Evolutionary conservation across 2,888 invertebrate species (phyloP).

Genomic region (Pterobdella sp.): DNA sequence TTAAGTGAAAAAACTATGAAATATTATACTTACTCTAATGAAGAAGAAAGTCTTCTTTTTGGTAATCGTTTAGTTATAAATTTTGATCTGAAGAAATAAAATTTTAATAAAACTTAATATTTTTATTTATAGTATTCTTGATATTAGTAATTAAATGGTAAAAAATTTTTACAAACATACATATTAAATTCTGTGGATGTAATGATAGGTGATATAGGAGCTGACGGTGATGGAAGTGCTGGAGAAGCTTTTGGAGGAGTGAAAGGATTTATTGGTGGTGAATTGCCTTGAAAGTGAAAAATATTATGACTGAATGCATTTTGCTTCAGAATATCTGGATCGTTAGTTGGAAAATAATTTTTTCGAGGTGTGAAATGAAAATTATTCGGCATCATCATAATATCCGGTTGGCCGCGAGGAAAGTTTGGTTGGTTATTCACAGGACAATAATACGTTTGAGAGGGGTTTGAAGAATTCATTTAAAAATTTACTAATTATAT

Average conservation of each 20-base stretch:
- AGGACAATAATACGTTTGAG: background rate
- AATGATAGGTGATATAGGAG: background rate
- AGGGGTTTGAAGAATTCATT: no score
- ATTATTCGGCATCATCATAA: background rate
- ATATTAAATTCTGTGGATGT: background rate
- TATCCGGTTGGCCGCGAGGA: background rate
- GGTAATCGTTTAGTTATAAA: background rate
- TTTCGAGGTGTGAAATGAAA: background rate
- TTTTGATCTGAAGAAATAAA: background rate
- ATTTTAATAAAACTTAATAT: background rate
- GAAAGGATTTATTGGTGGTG: background rate
- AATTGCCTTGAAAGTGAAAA: background rate
- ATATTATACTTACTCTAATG: background rate
- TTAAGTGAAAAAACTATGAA: background rate
- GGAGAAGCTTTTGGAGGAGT: background rate
- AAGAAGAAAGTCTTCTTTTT: background rate
- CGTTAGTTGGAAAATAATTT: background rate
- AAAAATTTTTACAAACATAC: background rate
- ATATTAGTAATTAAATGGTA: no score
- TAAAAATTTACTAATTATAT: no score
- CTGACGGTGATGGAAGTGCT: background rate
- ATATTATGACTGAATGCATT: background rate
- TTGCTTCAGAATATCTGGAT: background rate
- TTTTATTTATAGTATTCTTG: background rate
- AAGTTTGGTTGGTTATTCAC: background rate